Percentiles rank a stretch among this genome's conserved stretches.
These are phyloP conservation scores for Athripsodes cinereus DNA, from an alignment of 2,888 invertebrate species.

Conservation along the genomic window DNA sequence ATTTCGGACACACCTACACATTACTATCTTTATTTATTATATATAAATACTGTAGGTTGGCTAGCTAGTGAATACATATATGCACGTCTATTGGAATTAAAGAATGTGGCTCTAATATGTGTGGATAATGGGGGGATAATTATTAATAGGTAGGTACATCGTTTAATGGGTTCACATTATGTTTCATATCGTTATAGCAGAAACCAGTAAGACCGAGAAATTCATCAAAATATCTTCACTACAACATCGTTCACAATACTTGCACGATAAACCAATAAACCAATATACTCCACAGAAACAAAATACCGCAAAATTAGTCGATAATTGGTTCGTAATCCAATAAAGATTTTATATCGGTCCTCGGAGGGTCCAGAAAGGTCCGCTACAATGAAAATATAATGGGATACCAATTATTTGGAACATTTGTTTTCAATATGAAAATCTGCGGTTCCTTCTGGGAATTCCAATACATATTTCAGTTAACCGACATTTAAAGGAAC, in stretches of 20 bases:
- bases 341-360: constrained; percentile 16
- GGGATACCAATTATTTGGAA: constrained; percentile 16
- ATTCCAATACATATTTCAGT: constrained; percentile 6
- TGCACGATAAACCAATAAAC: background rate
- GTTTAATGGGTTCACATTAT: too few species aligned
- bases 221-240: too few species aligned
- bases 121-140: too few species aligned
- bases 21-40: background rate
- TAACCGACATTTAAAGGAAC: background rate
- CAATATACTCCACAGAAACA: background rate
- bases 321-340: constrained; percentile 20
- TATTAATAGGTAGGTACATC: too few species aligned
- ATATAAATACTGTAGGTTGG: background rate
- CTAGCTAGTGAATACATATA: too few species aligned
- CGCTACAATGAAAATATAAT: constrained; percentile 9
- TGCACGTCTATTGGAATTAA: too few species aligned
- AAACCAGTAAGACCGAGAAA: background rate
- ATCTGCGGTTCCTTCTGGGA: constrained; percentile 8
- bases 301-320: constrained; percentile 12
- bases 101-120: too few species aligned
- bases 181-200: too few species aligned
- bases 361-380: constrained; percentile 7
- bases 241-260: background rate
- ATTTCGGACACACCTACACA: background rate
- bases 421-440: constrained; percentile 17